phyloP scores from a whole-genome alignment of 2,888 invertebrate genomes.

The Megaustenia siamemsis region DNA sequence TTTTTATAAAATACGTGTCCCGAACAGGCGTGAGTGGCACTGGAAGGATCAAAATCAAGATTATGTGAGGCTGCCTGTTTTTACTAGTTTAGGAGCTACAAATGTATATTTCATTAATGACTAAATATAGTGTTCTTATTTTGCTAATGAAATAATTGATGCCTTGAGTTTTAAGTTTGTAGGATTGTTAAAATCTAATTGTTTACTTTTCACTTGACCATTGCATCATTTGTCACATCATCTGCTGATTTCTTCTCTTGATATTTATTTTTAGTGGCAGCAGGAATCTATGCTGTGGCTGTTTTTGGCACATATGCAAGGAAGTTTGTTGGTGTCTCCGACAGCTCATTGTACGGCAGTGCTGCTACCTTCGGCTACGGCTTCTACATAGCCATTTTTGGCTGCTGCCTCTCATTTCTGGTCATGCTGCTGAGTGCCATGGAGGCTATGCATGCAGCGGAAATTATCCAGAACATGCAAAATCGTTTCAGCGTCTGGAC shows the following conservation, averaged over 20 bases:
- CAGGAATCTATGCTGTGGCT: constrained; percentile 51
- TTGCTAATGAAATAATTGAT: no score
- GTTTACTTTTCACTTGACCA: no score
- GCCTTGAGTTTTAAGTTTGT: no score
- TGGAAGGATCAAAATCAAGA: no score
- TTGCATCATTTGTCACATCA: no score
- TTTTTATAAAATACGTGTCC: no score
- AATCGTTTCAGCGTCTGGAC: constrained; percentile 60
- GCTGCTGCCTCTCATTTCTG: constrained; percentile 54
- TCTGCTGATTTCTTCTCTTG: neutral
- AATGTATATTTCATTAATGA: no score
- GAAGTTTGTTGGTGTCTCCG: constrained; percentile 52
- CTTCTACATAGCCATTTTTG: constrained; percentile 55
- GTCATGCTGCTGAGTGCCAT: constrained; percentile 55
- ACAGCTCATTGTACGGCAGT: constrained; percentile 14
- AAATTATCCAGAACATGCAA: constrained; percentile 59
- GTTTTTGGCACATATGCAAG: constrained; percentile 56
- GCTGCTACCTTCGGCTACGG: constrained; percentile 52
- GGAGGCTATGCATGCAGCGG: constrained; percentile 59
- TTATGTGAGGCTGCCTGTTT: no score
- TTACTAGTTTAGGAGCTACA: no score
- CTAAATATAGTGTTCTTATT: no score
- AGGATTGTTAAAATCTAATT: no score
- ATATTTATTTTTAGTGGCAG: constrained; percentile 54
- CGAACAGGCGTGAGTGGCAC: no score